Evolutionary conservation across 2,888 invertebrate species (phyloP).

Genomic region (Frankliniella intonsa): DNA sequence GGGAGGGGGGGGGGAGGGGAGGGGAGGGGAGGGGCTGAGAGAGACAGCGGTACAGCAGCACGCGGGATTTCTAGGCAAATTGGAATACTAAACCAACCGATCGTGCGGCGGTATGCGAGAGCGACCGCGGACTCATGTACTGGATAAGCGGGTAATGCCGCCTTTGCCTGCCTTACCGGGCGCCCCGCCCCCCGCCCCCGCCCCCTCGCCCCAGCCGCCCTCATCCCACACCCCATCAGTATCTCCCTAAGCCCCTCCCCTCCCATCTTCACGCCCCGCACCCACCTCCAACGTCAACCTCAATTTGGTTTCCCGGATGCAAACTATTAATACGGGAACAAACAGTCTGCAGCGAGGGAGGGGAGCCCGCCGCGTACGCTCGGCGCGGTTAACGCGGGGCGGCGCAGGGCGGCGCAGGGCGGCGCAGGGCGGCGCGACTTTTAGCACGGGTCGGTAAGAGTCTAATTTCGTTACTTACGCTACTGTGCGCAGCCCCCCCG

Average conservation of each 20-base stretch:
- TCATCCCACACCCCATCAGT: neutral
- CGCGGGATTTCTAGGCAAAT: slow-evolving; percentile 12
- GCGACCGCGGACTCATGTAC: neutral
- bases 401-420: too few species aligned
- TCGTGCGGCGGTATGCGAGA: neutral
- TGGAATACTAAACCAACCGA: slow-evolving; percentile 16
- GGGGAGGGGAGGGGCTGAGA: neutral
- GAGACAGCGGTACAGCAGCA: neutral
- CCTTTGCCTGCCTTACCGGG: neutral
- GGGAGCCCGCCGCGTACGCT: too few species aligned
- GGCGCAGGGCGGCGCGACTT: too few species aligned
- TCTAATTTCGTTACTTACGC: too few species aligned
- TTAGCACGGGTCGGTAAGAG: too few species aligned
- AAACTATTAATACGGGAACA: slow-evolving; percentile 3
- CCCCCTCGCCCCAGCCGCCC: neutral
- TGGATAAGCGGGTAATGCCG: slow-evolving; percentile 11
- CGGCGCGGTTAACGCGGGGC: too few species aligned
- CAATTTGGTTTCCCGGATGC: slow-evolving; percentile 6
- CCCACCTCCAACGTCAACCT: neutral
- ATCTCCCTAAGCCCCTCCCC: neutral
- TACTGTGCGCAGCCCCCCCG: too few species aligned
- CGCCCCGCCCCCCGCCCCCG: neutral
- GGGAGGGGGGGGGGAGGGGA: neutral
- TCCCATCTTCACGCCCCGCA: neutral
- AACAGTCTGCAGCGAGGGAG: too few species aligned